Percentiles rank a stretch among this genome's conserved stretches.
phyloP scores from a whole-genome alignment of 2,888 invertebrate genomes.

The Dysmachus trigonus region DNA sequence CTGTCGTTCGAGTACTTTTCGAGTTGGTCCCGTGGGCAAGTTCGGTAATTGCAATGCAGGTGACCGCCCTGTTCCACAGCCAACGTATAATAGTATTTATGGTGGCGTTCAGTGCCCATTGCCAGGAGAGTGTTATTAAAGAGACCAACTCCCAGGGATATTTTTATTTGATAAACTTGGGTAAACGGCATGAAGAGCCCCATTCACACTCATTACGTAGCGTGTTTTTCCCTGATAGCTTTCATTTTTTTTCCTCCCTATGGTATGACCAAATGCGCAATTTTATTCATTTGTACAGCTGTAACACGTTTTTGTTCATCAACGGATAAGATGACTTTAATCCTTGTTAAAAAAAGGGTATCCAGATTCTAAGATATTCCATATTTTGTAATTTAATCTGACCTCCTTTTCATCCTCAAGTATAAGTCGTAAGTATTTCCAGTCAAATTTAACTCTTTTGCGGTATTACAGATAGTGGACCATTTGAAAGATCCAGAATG shows the following conservation, averaged over 20 bases:
- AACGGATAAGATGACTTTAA: constrained; percentile 68
- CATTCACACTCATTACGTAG: constrained; percentile 78
- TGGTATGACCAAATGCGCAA: constrained; percentile 74
- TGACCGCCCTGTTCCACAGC: constrained; percentile 76
- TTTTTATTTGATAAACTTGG: constrained; percentile 80
- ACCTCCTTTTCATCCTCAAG: constrained; percentile 81
- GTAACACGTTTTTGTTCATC: constrained; percentile 79
- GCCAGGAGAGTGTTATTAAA: constrained; percentile 79
- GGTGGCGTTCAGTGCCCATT: constrained; percentile 79
- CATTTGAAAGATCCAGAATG: constrained; percentile 72
- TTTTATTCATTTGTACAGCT: constrained; percentile 74
- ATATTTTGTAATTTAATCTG: constrained; percentile 80
- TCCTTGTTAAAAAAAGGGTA: constrained; percentile 79
- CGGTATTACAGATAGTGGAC: constrained; percentile 82
- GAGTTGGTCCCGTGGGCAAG: constrained; percentile 92
- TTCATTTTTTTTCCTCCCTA: constrained; percentile 68
- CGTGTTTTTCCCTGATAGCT: constrained; percentile 74
- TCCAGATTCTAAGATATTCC: constrained; percentile 79
- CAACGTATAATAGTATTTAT: constrained; percentile 74
- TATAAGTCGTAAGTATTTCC: constrained; percentile 83
- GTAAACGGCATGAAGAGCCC: constrained; percentile 75
- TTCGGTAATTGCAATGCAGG: constrained; percentile 91
- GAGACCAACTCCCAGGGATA: constrained; percentile 78
- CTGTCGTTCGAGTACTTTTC: constrained; percentile 84
- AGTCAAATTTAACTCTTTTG: constrained; percentile 81